Evolutionary conservation across 2,888 invertebrate genomes (phyloP).

Genomic region (Periphyllus acericola): DNA sequence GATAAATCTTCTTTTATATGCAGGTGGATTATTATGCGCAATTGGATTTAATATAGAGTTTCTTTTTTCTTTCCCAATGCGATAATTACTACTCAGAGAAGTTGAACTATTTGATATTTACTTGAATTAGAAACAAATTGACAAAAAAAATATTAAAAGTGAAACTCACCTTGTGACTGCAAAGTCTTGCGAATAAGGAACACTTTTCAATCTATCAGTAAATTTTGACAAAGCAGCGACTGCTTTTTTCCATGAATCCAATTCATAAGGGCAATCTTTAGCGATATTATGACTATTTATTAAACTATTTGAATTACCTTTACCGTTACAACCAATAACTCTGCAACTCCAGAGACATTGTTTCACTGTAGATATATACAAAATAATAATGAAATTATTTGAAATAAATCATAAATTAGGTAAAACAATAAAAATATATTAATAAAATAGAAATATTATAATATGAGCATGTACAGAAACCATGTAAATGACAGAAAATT

Average conservation of each 20-base stretch:
- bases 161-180: neutral
- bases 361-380: slow-evolving; percentile 68
- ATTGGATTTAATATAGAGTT: slow-evolving; percentile 6
- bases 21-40: neutral
- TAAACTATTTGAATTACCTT: slow-evolving; percentile 88
- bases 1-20: neutral
- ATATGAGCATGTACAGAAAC: no score
- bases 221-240: slow-evolving; percentile 35
- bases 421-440: neutral
- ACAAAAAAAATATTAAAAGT: neutral
- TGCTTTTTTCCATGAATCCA: slow-evolving; percentile 48
- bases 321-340: slow-evolving; percentile 86
- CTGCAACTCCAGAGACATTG: slow-evolving; percentile 77
- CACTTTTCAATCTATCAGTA: slow-evolving; percentile 34
- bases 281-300: slow-evolving; percentile 65
- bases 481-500: no score
- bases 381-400: neutral
- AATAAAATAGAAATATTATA: no score
- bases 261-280: slow-evolving; percentile 49
- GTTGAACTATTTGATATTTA: neutral
- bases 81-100: neutral
- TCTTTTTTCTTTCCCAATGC: neutral
- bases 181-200: no score
- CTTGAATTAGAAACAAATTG: slow-evolving; percentile 9
- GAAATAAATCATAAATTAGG: neutral